Evolutionary conservation across 2,888 invertebrate genomes (phyloP).

Genomic region (Limnephilus marmoratus): DNA sequence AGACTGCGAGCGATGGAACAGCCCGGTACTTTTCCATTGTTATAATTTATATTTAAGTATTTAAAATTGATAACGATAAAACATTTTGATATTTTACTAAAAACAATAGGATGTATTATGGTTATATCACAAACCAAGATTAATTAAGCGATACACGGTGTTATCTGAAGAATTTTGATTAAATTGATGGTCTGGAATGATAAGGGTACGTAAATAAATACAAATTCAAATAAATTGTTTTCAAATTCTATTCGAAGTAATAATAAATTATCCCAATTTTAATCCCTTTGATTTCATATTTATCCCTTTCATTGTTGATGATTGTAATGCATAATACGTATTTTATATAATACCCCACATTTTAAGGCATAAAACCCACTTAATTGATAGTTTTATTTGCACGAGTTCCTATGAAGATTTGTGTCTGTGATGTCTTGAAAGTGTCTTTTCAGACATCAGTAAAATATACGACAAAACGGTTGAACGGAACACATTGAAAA

Average conservation of each 20-base stretch:
- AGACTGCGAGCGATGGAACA: slow-evolving; percentile 83
- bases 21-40: slow-evolving; percentile 74
- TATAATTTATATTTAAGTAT: slow-evolving; percentile 11
- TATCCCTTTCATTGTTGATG: too few relatives aligned
- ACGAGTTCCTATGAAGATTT: too few relatives aligned
- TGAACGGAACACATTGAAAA: too few relatives aligned
- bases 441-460: too few relatives aligned
- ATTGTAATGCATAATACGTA: too few relatives aligned
- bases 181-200: neutral
- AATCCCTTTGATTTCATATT: too few relatives aligned
- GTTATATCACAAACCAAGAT: neutral
- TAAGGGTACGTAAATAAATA: neutral
- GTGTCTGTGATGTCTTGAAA: too few relatives aligned
- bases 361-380: too few relatives aligned
- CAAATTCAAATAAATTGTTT: too few relatives aligned
- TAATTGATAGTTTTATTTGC: too few relatives aligned
- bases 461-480: too few relatives aligned
- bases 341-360: too few relatives aligned
- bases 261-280: neutral
- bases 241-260: neutral
- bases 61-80: neutral
- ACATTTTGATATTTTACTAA: neutral
- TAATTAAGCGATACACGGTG: neutral
- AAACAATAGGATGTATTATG: neutral
- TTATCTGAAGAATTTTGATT: neutral